Percentiles rank a stretch among this genome's conserved stretches.
Evolutionary conservation across 2,888 invertebrate genomes (phyloP).

Genomic region (Gibbula magus): DNA sequence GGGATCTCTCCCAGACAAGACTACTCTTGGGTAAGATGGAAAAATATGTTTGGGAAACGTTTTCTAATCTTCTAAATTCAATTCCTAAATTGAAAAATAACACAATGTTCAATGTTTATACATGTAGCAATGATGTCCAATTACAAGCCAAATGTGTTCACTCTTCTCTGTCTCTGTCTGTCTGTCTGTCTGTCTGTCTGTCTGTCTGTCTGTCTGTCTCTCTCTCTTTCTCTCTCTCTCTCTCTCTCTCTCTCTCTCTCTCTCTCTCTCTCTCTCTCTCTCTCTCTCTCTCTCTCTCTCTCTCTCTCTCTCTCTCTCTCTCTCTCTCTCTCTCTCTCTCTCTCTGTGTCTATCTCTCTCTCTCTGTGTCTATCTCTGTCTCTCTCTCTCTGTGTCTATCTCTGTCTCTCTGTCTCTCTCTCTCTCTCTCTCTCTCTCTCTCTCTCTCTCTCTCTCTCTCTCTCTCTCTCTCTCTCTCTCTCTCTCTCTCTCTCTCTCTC

Average conservation of each 20-base stretch:
- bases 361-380: background rate
- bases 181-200: too few species aligned
- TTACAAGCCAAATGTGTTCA: too few species aligned
- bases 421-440: conserved; percentile 30
- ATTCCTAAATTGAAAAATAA: too few species aligned
- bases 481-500: conserved; percentile 12
- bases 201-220: too few species aligned
- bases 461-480: conserved; percentile 24
- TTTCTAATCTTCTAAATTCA: too few species aligned
- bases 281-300: conserved; percentile 28
- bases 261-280: conserved; percentile 32
- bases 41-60: too few species aligned
- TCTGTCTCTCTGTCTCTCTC: conserved; percentile 26
- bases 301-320: conserved; percentile 32
- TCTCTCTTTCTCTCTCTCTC: background rate
- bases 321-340: background rate
- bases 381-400: background rate
- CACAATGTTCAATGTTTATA: too few species aligned
- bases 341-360: background rate
- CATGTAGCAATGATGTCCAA: too few species aligned
- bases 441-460: conserved; percentile 27
- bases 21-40: too few species aligned
- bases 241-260: conserved; percentile 32
- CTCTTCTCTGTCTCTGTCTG: too few species aligned
- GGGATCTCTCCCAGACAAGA: too few species aligned